Conservation (phyloP, 2,888 invertebrate species). For the Cerastoderma edule region DNA sequence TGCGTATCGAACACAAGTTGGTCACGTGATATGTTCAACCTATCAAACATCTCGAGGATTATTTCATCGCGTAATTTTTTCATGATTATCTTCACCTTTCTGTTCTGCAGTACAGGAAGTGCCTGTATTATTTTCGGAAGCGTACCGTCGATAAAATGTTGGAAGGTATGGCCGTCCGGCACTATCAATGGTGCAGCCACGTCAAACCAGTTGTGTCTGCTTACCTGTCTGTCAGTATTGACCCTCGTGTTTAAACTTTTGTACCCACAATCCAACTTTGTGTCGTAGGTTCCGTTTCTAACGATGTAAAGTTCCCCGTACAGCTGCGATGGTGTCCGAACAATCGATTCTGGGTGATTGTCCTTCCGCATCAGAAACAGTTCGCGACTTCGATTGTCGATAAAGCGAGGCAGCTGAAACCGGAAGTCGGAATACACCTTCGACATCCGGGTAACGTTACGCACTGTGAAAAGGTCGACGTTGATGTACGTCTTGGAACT, state of each 20-base stretch:
- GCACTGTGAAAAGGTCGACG: neutral
- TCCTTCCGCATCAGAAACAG: constrained; percentile 11
- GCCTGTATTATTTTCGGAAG: constrained; percentile 39
- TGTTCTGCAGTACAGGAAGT: constrained; percentile 12
- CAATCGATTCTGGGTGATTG: neutral
- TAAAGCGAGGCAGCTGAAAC: neutral
- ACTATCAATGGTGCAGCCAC: constrained; percentile 19
- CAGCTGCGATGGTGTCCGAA: constrained; percentile 5
- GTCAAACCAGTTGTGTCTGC: constrained; percentile 10
- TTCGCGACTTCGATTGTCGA: constrained; percentile 12
- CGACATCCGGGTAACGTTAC: neutral
- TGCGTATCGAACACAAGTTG: constrained; percentile 14
- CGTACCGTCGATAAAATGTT: constrained; percentile 39
- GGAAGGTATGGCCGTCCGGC: constrained; percentile 36
- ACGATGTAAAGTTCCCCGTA: constrained; percentile 24
- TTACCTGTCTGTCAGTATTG: neutral
- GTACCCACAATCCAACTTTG: constrained; percentile 32
- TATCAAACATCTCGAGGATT: constrained; percentile 27
- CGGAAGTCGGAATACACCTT: constrained; percentile 1
- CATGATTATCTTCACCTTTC: constrained; percentile 19
- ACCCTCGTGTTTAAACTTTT: constrained; percentile 4
- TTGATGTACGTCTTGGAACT: neutral
- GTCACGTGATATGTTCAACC: constrained; percentile 32
- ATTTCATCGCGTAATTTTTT: constrained; percentile 25
- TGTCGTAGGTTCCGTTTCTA: constrained; percentile 28